Percentiles rank a stretch among this genome's conserved stretches.
Conservation (phyloP, 1,140 invertebrate species). For the Campoletis sonorensis region DNA sequence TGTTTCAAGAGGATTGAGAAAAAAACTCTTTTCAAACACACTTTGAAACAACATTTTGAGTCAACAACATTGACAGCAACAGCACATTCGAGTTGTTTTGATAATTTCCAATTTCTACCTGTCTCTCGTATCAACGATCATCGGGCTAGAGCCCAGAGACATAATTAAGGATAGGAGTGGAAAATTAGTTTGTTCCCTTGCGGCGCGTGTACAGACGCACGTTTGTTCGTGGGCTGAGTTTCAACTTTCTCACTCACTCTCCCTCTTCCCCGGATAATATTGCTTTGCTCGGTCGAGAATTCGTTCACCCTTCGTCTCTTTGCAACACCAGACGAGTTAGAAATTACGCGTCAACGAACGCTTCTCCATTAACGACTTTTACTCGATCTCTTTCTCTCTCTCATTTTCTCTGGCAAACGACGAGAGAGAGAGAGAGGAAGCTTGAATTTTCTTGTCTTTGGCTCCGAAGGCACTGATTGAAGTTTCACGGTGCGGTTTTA, state of each 20-base stretch:
- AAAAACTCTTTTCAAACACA: too few relatives aligned
- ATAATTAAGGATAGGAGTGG: constrained; percentile 41
- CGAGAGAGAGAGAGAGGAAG: background rate
- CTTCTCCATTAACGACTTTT: constrained; percentile 20
- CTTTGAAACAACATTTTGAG: too few relatives aligned
- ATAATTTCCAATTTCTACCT: constrained; percentile 1
- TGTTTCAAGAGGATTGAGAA: too few relatives aligned
- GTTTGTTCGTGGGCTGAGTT: constrained; percentile 14
- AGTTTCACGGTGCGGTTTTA: constrained; percentile 15
- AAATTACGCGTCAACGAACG: constrained; percentile 13
- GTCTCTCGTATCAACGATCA: constrained; percentile 3
- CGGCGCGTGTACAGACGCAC: background rate
- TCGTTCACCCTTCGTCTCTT: constrained; percentile 21
- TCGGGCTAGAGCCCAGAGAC: background rate
- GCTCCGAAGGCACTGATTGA: constrained; percentile 9
- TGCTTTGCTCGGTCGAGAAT: constrained; percentile 10
- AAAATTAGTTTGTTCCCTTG: constrained; percentile 44
- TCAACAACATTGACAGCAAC: background rate
- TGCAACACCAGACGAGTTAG: constrained; percentile 18
- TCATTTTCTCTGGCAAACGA: background rate
- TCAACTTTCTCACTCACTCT: background rate
- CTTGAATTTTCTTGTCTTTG: background rate
- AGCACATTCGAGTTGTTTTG: background rate
- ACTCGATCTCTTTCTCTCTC: background rate
- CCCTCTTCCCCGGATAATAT: background rate